Conservation (phyloP, 2,113 vertebrate genomes). For the Parotia lawesii region DNA sequence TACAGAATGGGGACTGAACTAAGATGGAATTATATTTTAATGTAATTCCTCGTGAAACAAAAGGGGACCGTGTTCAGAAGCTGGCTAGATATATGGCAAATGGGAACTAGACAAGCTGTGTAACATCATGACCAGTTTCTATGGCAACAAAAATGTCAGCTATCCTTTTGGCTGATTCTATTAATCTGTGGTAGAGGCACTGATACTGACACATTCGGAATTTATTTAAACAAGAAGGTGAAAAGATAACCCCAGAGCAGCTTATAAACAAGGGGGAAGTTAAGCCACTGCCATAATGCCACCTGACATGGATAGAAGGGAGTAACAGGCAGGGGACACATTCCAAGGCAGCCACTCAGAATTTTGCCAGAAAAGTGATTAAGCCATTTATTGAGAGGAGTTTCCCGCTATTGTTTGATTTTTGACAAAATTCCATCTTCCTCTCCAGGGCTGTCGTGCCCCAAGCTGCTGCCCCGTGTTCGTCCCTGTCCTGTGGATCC, state of each 20-base stretch:
- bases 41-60: conserved; percentile 78
- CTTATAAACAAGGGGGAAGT: conserved; percentile 65
- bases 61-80: conserved; percentile 68
- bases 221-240: conserved; percentile 77
- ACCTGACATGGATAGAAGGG: background rate
- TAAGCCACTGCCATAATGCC: conserved; percentile 34
- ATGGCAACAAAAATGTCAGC: conserved; percentile 87
- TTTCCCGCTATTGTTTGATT: conserved; percentile 14
- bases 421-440: background rate
- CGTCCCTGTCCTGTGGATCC: background rate
- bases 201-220: conserved; percentile 73
- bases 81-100: conserved; percentile 75
- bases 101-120: conserved; percentile 69
- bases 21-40: conserved; percentile 73
- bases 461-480: rapidly evolving
- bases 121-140: conserved; percentile 81
- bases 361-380: conserved; percentile 9
- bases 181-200: conserved; percentile 74
- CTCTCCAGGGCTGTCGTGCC: background rate
- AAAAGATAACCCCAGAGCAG: conserved; percentile 62
- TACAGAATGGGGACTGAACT: conserved; percentile 61
- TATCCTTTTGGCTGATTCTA: conserved; percentile 80
- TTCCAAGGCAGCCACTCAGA: background rate
- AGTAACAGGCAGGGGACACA: background rate
- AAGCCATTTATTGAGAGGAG: background rate